Evolutionary conservation across 2,888 invertebrate species (phyloP).

Genomic region (Nomada fabriciana): DNA sequence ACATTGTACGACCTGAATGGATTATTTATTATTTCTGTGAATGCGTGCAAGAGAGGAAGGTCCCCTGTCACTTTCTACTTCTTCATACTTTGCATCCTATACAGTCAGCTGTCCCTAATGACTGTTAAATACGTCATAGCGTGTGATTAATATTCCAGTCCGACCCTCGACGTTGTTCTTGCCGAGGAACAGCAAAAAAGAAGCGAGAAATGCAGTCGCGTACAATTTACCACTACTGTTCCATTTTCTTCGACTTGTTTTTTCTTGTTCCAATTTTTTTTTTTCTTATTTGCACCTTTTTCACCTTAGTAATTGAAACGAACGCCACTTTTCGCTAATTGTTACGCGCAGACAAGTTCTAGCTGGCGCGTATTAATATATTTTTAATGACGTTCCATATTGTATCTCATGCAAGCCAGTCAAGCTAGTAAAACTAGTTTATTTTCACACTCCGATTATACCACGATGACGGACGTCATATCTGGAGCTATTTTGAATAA

Average conservation of each 20-base stretch:
- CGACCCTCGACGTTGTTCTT: constrained; percentile 47
- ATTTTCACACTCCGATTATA: constrained; percentile 55
- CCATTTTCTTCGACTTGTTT: background rate
- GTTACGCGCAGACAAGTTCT: background rate
- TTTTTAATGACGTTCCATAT: constrained; percentile 5
- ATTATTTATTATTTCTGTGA: constrained; percentile 51
- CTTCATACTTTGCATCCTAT: constrained; percentile 42
- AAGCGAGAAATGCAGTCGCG: constrained; percentile 16
- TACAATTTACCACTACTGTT: constrained; percentile 1
- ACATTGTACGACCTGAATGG: constrained; percentile 13
- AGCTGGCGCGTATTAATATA: constrained; percentile 6
- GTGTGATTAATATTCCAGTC: constrained; percentile 69
- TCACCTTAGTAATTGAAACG: background rate
- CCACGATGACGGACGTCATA: constrained; percentile 26
- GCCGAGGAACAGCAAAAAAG: constrained; percentile 16
- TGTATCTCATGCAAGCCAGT: constrained; percentile 12
- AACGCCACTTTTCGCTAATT: background rate
- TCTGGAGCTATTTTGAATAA: constrained; percentile 42
- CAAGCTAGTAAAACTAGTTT: constrained; percentile 41
- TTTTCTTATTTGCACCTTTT: background rate
- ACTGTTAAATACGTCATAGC: constrained; percentile 69
- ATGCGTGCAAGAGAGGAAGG: constrained; percentile 35
- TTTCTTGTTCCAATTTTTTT: background rate
- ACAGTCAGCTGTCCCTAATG: constrained; percentile 67
- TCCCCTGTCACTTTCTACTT: constrained; percentile 48